These are phyloP conservation scores for Abrostola tripartita DNA, from an alignment of 2,888 invertebrate genomes.

Conservation along the genomic window DNA sequence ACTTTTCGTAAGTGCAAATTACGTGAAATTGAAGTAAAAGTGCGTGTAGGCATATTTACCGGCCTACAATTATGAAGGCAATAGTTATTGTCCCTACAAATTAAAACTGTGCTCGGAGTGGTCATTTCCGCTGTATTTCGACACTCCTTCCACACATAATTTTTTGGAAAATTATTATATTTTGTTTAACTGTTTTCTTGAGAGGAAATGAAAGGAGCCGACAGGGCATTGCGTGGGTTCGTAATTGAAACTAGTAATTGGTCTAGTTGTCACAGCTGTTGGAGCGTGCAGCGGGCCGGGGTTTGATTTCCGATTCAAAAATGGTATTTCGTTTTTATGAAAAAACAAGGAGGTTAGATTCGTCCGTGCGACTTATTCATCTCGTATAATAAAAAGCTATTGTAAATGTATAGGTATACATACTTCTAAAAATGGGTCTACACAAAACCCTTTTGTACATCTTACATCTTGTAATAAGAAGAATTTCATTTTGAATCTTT, in stretches of 20 bases:
- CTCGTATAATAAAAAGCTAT: too few species aligned
- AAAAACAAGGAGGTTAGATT: too few species aligned
- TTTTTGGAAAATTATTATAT: conserved; percentile 15
- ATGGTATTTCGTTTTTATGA: too few species aligned
- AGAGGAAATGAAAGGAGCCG: conserved; percentile 4
- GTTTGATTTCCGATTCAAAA: too few species aligned
- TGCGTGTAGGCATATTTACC: conserved; percentile 39
- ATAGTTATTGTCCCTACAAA: conserved; percentile 53
- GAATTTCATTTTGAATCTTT: background rate
- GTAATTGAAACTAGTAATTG: background rate
- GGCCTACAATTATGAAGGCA: conserved; percentile 54
- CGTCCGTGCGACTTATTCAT: too few species aligned
- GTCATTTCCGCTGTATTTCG: conserved; percentile 57
- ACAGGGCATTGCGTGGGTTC: background rate
- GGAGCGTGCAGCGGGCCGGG: background rate
- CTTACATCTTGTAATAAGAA: too few species aligned
- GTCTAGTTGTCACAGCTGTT: background rate
- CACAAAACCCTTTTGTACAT: too few species aligned
- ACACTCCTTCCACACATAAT: conserved; percentile 40
- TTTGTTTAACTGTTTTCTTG: conserved; percentile 20
- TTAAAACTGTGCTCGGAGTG: conserved; percentile 59
- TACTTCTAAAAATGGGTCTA: too few species aligned
- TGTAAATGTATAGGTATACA: too few species aligned
- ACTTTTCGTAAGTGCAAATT: conserved; percentile 48
- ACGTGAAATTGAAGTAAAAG: conserved; percentile 58